Conservation (phyloP, 2,113 vertebrate species). For the Pomatorhinus ruficollis region DNA sequence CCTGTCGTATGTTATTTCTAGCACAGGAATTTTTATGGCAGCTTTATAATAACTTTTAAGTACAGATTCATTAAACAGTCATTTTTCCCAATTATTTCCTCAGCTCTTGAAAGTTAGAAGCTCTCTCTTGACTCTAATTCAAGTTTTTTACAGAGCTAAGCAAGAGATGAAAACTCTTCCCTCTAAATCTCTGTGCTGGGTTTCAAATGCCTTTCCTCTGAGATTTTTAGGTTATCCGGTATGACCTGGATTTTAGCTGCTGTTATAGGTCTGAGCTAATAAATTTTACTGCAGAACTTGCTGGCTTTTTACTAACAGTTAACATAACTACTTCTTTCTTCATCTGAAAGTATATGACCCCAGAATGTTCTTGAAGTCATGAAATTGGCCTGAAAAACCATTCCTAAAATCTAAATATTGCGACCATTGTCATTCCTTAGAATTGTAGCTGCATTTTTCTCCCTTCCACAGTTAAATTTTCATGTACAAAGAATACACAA, state of each 20-base stretch:
- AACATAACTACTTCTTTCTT: not conserved
- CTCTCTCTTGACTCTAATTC: not conserved
- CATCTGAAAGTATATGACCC: not conserved
- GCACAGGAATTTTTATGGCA: not conserved
- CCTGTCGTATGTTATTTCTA: not conserved
- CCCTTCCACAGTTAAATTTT: not conserved
- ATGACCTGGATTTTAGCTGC: not conserved
- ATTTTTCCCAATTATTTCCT: not conserved
- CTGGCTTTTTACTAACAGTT: not conserved
- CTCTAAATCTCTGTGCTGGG: not conserved
- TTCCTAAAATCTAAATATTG: not conserved
- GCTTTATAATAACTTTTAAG: not conserved
- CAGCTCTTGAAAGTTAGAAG: not conserved
- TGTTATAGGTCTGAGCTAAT: not conserved
- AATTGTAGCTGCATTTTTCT: not conserved
- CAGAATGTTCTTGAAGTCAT: not conserved
- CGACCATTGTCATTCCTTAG: not conserved
- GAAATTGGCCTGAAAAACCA: not conserved
- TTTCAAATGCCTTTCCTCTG: conserved; percentile 33
- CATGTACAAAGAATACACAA: not conserved
- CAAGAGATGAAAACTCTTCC: not conserved
- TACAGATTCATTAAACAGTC: not conserved
- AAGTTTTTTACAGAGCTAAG: not conserved
- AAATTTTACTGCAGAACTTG: not conserved
- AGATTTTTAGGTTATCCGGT: not conserved